Conservation (phyloP, 2,797 vertebrate genomes). For the Pantherophis alleghaniensis region DNA sequence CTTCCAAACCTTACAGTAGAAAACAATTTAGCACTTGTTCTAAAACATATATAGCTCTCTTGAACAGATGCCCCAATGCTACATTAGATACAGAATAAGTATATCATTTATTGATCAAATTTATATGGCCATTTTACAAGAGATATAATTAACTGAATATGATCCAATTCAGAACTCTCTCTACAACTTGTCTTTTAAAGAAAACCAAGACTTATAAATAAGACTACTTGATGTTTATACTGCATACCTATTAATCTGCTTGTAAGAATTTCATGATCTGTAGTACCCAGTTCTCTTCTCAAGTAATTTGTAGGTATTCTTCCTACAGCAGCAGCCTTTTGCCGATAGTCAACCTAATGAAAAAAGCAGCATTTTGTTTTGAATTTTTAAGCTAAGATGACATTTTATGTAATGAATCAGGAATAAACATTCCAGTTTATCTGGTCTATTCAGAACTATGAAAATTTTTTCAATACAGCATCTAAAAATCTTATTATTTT, state of each 20-base stretch:
- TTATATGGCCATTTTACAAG: neutral
- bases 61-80: neutral
- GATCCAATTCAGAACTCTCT: neutral
- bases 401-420: neutral
- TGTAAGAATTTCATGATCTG: slow-evolving; percentile 93
- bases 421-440: neutral
- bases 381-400: neutral
- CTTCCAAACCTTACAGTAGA: neutral
- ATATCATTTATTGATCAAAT: neutral
- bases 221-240: neutral
- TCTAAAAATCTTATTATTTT: neutral
- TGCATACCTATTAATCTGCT: slow-evolving; percentile 91
- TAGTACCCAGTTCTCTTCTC: slow-evolving; percentile 87
- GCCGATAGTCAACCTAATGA: slow-evolving; percentile 92
- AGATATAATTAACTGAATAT: neutral
- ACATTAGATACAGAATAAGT: neutral
- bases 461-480: neutral
- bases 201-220: neutral
- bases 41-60: neutral
- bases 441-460: neutral
- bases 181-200: neutral
- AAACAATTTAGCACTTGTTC: neutral
- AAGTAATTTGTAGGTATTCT: slow-evolving; percentile 96
- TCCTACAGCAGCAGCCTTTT: slow-evolving; percentile 96
- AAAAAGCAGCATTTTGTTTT: neutral